A percentile compares a stretch with the other conserved stretches of the same genome.
Conservation (phyloP, 2,113 vertebrate genomes). For the Phylloscopus whistleri region DNA sequence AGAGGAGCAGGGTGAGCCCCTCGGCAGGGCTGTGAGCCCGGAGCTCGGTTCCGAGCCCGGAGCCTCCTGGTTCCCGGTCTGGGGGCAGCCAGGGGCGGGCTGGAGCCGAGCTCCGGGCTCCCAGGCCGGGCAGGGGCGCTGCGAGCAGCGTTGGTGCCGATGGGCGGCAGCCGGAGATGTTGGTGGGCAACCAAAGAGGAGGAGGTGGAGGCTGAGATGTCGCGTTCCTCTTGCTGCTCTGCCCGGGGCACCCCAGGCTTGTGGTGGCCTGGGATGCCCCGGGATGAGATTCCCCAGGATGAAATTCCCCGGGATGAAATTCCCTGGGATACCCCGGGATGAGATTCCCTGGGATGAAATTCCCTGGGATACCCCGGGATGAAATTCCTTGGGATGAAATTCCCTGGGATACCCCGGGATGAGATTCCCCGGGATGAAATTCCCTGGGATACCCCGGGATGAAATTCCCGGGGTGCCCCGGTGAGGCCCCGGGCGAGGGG, state of each 20-base stretch:
- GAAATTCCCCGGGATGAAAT: too few relatives aligned
- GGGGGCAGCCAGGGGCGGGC: background rate
- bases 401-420: background rate
- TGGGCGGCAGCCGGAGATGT: background rate
- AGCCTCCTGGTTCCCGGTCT: background rate
- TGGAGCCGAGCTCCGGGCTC: background rate
- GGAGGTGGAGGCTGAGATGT: background rate
- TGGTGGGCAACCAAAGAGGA: background rate
- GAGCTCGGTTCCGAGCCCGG: background rate
- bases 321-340: background rate
- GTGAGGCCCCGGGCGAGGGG: fast-evolving
- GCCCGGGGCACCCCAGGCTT: background rate
- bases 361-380: background rate
- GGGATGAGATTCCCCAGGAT: background rate
- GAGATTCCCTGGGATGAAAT: too few relatives aligned
- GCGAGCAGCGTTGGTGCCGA: background rate
- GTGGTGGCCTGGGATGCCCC: background rate
- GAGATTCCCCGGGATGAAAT: background rate
- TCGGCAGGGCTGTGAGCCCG: background rate
- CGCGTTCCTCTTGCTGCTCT: background rate
- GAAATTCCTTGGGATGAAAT: too few relatives aligned
- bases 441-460: too few relatives aligned
- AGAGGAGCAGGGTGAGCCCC: background rate
- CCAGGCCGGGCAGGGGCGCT: fast-evolving
- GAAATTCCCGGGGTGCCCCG: background rate